phyloP scores from a whole-genome alignment of 2,113 vertebrate genomes.

The Polypterus senegalus region DNA sequence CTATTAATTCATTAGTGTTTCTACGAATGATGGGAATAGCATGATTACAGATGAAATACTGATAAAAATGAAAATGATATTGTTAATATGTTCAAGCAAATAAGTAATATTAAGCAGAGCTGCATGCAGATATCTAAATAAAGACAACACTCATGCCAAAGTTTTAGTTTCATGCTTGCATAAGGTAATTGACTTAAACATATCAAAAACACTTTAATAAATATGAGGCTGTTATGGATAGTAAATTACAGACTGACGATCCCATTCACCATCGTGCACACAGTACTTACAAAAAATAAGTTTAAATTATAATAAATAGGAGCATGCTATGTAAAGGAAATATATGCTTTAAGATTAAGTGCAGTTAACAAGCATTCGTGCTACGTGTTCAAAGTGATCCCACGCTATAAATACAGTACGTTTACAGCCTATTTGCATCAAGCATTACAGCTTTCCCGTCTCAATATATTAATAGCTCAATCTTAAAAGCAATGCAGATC shows the following conservation, averaged over 20 bases:
- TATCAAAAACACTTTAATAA: not conserved
- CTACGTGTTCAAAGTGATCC: constrained; percentile 41
- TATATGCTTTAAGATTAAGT: constrained; percentile 33
- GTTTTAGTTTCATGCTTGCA: not conserved
- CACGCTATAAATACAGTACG: constrained; percentile 18
- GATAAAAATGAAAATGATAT: no score
- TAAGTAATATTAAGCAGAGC: not conserved
- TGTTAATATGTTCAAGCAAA: not conserved
- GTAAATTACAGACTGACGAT: no score
- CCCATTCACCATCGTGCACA: no score
- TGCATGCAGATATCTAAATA: not conserved
- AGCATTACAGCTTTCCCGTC: not conserved
- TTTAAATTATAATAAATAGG: not conserved
- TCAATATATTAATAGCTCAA: not conserved
- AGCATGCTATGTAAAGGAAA: constrained; percentile 35
- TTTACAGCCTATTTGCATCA: constrained; percentile 1
- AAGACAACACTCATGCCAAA: not conserved
- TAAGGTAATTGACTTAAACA: not conserved
- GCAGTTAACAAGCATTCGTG: constrained; percentile 43
- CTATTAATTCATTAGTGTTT: no score
- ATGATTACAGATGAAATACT: no score
- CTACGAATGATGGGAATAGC: no score
- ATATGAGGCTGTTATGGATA: no score
- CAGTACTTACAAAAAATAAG: no score
- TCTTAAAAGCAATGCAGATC: constrained; percentile 4